phyloP scores from a whole-genome alignment of 2,113 vertebrate species.

The Charina bottae region DNA sequence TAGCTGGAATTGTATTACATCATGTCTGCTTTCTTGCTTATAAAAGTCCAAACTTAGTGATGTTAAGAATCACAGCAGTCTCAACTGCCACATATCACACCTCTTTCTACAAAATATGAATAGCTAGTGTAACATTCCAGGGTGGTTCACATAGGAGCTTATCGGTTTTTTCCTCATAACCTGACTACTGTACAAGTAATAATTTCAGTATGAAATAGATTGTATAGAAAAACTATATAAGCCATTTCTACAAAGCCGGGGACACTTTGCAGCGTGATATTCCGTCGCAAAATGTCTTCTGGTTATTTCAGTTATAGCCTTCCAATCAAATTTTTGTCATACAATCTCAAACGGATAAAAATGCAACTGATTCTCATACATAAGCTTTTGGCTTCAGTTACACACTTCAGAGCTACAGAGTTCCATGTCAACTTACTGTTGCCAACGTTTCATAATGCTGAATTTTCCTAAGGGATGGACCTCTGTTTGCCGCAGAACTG shows the following conservation, averaged over 20 bases:
- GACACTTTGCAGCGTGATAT: neutral
- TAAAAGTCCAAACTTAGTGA: neutral
- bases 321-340: neutral
- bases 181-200: neutral
- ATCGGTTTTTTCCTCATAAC: neutral
- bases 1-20: conserved; percentile 6
- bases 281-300: neutral
- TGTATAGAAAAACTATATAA: neutral
- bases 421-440: neutral
- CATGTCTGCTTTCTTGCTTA: neutral
- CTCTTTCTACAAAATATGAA: neutral
- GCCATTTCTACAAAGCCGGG: neutral
- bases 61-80: neutral
- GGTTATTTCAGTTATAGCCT: neutral
- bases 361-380: neutral
- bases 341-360: neutral
- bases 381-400: neutral
- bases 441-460: neutral
- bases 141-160: neutral
- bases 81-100: neutral
- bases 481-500: neutral
- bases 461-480: neutral
- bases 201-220: neutral
- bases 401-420: neutral
- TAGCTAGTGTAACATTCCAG: neutral